These are phyloP conservation scores for Leptopilina clavipes DNA, from an alignment of 1,140 invertebrate genomes.

Conservation along the genomic window DNA sequence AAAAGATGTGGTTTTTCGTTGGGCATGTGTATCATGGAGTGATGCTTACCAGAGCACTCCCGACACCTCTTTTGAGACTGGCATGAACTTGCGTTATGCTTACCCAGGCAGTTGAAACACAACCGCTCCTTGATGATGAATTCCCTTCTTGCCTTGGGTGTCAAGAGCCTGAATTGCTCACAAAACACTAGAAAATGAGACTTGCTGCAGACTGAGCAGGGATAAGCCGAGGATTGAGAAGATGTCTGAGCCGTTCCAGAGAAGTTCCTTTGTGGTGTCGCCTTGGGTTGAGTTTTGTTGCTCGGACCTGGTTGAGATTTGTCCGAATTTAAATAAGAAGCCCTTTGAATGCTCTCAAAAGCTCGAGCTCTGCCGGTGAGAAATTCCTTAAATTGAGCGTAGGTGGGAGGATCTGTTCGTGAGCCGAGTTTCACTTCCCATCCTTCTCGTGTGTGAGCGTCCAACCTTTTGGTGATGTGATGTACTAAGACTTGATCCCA, in stretches of 20 bases:
- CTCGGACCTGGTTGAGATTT: no score
- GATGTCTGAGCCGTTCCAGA: no score
- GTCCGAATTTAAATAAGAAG: no score
- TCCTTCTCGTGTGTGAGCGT: neutral
- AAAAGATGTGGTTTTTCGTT: no score
- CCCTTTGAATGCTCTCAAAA: neutral
- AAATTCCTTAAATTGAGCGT: neutral
- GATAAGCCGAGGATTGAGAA: no score
- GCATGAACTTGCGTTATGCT: neutral
- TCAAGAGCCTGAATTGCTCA: neutral
- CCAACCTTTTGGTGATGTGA: neutral
- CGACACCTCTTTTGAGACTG: neutral
- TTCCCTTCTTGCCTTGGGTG: no score
- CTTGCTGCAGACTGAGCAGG: neutral
- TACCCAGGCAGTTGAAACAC: neutral
- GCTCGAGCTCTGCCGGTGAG: neutral
- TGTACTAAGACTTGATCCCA: neutral
- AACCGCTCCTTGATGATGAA: neutral
- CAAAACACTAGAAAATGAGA: neutral
- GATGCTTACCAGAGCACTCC: neutral
- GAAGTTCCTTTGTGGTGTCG: no score
- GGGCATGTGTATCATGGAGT: neutral
- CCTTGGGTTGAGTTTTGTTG: neutral
- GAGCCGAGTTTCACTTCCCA: neutral
- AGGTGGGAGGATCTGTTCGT: neutral